Evolutionary conservation across 2,113 vertebrate species (phyloP).

Genomic region (Macrotis lagotis): DNA sequence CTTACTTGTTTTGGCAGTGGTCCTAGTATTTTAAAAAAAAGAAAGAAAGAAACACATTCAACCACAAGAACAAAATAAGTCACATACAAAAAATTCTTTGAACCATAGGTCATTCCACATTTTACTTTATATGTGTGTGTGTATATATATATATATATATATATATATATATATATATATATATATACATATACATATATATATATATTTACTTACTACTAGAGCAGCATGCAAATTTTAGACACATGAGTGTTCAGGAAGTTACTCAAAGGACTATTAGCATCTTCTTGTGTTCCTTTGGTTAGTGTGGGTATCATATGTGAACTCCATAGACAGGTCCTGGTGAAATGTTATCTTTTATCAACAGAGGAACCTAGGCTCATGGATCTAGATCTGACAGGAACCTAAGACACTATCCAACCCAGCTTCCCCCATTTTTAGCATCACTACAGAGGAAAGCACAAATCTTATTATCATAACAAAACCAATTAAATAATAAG

Average conservation of each 20-base stretch:
- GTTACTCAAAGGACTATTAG: neutral
- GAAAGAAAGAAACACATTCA: neutral
- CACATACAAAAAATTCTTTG: neutral
- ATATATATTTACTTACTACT: constrained; percentile 20
- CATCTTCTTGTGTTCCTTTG: constrained; percentile 22
- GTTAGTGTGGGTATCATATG: constrained; percentile 35
- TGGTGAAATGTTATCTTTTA: constrained; percentile 40
- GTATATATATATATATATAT: too few relatives aligned
- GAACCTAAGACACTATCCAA: neutral
- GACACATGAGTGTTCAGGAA: constrained; percentile 9
- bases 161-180: too few relatives aligned
- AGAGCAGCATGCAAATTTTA: constrained; percentile 20
- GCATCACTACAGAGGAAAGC: neutral
- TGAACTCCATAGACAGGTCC: neutral
- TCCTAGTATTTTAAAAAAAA: constrained; percentile 11
- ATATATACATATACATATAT: too few relatives aligned
- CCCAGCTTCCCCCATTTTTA: neutral
- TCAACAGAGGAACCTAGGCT: neutral
- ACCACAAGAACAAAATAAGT: constrained; percentile 5
- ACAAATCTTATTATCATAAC: constrained; percentile 44
- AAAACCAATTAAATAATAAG: constrained; percentile 18
- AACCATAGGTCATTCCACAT: neutral
- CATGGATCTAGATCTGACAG: neutral
- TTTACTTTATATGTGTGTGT: neutral
- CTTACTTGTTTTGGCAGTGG: neutral